Evolutionary conservation across 1,140 invertebrate genomes (phyloP).

Genomic region (Cyclargus thomasi): DNA sequence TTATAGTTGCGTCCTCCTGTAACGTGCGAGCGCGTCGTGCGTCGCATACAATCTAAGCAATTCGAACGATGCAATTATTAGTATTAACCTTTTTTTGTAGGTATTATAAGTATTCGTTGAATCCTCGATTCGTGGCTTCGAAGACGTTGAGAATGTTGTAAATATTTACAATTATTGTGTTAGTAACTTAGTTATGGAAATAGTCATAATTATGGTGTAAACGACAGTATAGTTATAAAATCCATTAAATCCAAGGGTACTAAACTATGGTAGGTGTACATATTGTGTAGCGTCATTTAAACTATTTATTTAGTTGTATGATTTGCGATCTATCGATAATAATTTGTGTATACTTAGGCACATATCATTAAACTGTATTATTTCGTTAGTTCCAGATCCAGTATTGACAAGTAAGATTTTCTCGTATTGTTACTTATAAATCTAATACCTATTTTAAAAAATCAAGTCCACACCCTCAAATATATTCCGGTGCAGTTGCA

Average conservation of each 20-base stretch:
- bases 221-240: constrained; percentile 60
- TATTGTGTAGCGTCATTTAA: constrained; percentile 59
- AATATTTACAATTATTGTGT: constrained; percentile 59
- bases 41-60: too few relatives aligned
- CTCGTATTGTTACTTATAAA: constrained; percentile 8
- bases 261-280: constrained; percentile 65
- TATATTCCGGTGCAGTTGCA: too few relatives aligned
- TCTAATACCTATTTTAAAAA: background rate
- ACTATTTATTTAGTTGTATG: constrained; percentile 71
- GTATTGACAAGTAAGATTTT: constrained; percentile 24
- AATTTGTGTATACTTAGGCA: constrained; percentile 71
- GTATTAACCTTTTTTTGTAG: constrained; percentile 9
- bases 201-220: constrained; percentile 46
- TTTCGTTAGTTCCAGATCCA: constrained; percentile 43
- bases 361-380: constrained; percentile 67
- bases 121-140: constrained; percentile 24
- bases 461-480: too few relatives aligned
- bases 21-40: background rate
- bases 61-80: constrained; percentile 7
- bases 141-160: constrained; percentile 50
- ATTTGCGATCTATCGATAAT: constrained; percentile 59
- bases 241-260: constrained; percentile 72
- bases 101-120: constrained; percentile 7
- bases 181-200: constrained; percentile 59
- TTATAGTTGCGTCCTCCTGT: background rate